Evolutionary conservation across 1,140 invertebrate species (phyloP), one percentile per base, ranked within the genome.

Genomic region (Drosophila murphyi): DNA sequence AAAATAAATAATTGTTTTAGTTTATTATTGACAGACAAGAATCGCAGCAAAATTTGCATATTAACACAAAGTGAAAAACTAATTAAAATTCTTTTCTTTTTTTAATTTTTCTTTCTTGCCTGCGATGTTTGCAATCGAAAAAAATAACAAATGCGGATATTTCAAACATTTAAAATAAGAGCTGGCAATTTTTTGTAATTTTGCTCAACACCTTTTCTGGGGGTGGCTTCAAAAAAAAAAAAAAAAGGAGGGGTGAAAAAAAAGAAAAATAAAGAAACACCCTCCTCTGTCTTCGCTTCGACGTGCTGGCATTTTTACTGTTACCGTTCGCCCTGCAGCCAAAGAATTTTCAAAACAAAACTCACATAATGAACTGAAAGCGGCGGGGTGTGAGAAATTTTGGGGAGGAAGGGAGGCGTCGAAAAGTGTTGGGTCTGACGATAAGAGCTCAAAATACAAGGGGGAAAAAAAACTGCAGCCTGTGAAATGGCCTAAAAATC

Each of bases 21-120:
- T 83, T 82, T 82, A 83, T 75, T 65, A 60, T 51, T 60, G 34
- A 31, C 45, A 63, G 51, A 43, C 34, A 62, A 29, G 34, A 63
- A 65, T 43, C 61, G 57, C 65, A 29, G 29, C 20, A 52, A 55
- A 47, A 51, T 56, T 63, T 71, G 59, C 60, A 55, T 55, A 68
- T 47, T 52, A 52, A 41, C 34, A 35, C 32, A 6, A 68, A 37
- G 29, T 10, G 47, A 45, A 73, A 80, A 87, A 88, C 80, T 77
- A 81, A 88, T 88, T 88, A 80, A 83, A 88, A 88, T 81, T 86
- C 71, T 82, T 86, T 75, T 71, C 28, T 71, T 87, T 70, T 50
- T 47, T 72, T 45, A 35, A 55, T 54, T 70, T 55, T 70, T 20
- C n/a, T 31, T 28, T 34, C 50, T 28, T 65, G 47, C 50, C 31